Conservation (phyloP, 1,140 invertebrate species). For the Asobara japonica region DNA sequence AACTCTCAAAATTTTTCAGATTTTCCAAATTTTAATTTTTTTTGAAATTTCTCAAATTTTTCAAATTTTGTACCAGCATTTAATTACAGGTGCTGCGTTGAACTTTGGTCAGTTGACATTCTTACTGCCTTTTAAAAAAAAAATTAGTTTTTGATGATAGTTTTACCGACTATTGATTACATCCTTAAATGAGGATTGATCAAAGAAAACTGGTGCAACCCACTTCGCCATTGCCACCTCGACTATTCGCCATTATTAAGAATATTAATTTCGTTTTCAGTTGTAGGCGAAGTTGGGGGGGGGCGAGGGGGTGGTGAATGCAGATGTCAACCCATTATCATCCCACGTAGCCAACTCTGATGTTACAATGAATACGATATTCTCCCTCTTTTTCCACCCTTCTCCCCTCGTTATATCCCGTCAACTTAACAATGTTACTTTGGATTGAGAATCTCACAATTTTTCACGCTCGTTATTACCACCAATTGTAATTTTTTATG, state of each 20-base stretch:
- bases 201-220: neutral
- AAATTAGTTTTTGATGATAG: neutral
- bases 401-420: constrained; percentile 42
- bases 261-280: constrained; percentile 66
- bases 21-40: too few species aligned
- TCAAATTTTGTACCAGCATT: too few species aligned
- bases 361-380: constrained; percentile 8
- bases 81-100: too few species aligned
- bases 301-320: constrained; percentile 57
- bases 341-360: constrained; percentile 34
- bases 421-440: constrained; percentile 66
- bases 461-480: constrained; percentile 60
- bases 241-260: constrained; percentile 54
- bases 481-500: constrained; percentile 60
- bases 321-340: constrained; percentile 68
- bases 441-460: constrained; percentile 59
- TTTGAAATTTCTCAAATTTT: too few species aligned
- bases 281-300: constrained; percentile 42
- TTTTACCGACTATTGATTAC: neutral
- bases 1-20: too few species aligned
- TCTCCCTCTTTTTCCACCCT: constrained; percentile 29
- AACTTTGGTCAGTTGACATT: too few species aligned
- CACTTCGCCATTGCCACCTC: neutral
- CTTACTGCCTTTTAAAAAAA: too few species aligned
- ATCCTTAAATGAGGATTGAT: neutral